Evolutionary conservation across 2,797 vertebrate species (phyloP).

Genomic region (Apogon talboti): DNA sequence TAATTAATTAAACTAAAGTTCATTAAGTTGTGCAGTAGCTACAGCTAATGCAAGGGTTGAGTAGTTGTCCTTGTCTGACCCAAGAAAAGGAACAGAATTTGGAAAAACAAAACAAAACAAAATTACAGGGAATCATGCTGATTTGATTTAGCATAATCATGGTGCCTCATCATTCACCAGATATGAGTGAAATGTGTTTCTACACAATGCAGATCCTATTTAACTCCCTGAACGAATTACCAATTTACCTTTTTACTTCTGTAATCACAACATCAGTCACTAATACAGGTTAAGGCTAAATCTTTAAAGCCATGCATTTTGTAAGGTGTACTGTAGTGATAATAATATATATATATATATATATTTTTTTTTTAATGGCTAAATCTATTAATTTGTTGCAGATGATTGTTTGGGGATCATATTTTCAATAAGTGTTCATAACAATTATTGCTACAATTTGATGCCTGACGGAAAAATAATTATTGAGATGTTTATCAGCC

Average conservation of each 20-base stretch:
- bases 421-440: too few relatives aligned
- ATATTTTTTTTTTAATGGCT: too few relatives aligned
- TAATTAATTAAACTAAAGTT: background rate
- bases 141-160: slow-evolving; percentile 28
- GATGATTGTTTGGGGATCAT: too few relatives aligned
- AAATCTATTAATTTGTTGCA: too few relatives aligned
- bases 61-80: background rate
- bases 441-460: too few relatives aligned
- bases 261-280: too few relatives aligned
- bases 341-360: too few relatives aligned
- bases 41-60: slow-evolving; percentile 7
- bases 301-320: too few relatives aligned
- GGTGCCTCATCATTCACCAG: background rate
- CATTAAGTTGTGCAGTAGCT: background rate
- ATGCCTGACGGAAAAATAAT: background rate
- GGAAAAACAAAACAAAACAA: slow-evolving; percentile 9
- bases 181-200: slow-evolving; percentile 9
- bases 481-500: background rate
- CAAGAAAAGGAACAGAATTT: background rate
- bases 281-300: too few relatives aligned
- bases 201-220: background rate
- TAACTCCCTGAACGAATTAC: background rate
- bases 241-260: background rate
- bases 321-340: too few relatives aligned
- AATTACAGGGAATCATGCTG: slow-evolving; percentile 5